Evolutionary conservation across 2,797 vertebrate genomes (phyloP), one percentile per base, ranked within the genome.

Genomic region (Anguilla pacifica): DNA sequence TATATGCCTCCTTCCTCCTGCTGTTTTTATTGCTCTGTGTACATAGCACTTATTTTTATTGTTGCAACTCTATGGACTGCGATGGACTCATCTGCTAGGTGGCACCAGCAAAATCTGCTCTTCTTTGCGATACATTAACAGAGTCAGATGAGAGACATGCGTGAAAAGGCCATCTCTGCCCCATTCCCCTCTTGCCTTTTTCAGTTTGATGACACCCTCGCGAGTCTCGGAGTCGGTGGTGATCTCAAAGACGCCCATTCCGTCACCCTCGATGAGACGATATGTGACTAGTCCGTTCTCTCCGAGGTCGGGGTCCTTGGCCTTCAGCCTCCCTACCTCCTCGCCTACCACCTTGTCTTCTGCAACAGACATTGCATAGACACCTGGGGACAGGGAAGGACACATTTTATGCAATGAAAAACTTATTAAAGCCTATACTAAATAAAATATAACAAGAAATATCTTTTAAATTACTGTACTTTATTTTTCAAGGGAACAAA

Each of bases 201-300:
- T 99, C 85, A 99, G 97, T 90, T 99, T 99, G 87, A 99, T 95
- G 74, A 99, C 97, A 0, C 98, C 98, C 92, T 99, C 98, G 89
- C 98, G 97, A 87, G 98, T 99, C 93, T 98, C 97, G 0, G 98
- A 99, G 94, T 99, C 98, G 0, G 98, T 98, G 85, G 94, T 96
- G 91, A 99, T 96, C 89, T 99, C 98, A 87, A 99, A 99, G 92
- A 96, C 85, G 83, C 95, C 95, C 87, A 97, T 92, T 0, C 98
- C 98, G 0, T 99, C 98, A 51, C 98, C 98, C 6, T 99, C 98
- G 1, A 98, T 93, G 74, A 99, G 93, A 72, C 95, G 97, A 93
- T 99, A 99, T 43, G 97, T 96, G 86, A 99, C 97, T 92, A 98
- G 92, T 17, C 98, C 98, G 7, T 99, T 99, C 93, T 99, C 98